Evolutionary conservation across 2,113 vertebrate genomes (phyloP), one percentile per base, ranked within the genome.

Genomic region (Meles meles): DNA sequence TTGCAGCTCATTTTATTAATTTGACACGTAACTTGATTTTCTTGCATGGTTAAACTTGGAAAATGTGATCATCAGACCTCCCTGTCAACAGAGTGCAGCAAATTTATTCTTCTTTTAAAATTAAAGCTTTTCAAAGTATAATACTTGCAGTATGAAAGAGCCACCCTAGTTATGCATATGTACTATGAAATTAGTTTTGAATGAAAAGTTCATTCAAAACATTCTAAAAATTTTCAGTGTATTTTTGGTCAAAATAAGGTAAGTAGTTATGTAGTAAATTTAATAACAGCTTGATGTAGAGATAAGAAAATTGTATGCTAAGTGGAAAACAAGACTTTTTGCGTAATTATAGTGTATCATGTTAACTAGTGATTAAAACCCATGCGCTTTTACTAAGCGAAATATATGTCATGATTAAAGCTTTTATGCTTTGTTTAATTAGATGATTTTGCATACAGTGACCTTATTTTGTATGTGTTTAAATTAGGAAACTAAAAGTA

Each of bases 311-410:
- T 92, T 97, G 34, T 86, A 90, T 94, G 76, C 74, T 93, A 95
- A 96, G 96, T 96, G 55, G 7, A 63, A 97, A 97, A 86, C 23
- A 85, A 86, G 25, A 63, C 52, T 86, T 96, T 76, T 93, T 71
- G 63, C 42, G 72, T 97, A 96, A 97, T 98, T 97, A 94, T 13
- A 93, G 81, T 96, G 59, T 96, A 87, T 96, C n/a, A 80, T 94
- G 37, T 93, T 90, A 96, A 95, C 77, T 83, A 93, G 47, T 93
- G 97, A 97, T 96, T 98, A 97, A 98, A 96, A 97, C 65, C 63
- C 61, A 82, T 69, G 77, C 61, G 44, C 44, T 71, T 76, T 97
- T 95, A 69, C 72, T 93, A 90, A 94, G 77, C 52, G 86, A 89
- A 94, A 74, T 65, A 42, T 77, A 77, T 82, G 49, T 89, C 80